Evolutionary conservation across 2,888 invertebrate genomes (phyloP).

Genomic region (Heteromyza rotundicornis): DNA sequence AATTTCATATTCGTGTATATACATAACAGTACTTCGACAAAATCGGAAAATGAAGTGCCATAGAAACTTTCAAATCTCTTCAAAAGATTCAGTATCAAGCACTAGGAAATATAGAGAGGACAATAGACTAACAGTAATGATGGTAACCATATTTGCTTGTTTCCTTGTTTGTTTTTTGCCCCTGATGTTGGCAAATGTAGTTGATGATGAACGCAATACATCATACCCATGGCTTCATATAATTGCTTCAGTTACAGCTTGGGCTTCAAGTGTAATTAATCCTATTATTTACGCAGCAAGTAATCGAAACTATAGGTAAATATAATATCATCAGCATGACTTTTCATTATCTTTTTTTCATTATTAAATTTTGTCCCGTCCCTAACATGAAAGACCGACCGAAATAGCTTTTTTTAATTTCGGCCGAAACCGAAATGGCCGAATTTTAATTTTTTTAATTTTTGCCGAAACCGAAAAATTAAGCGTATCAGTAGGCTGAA

Average conservation of each 20-base stretch:
- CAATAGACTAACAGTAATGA: slow-evolving; percentile 79
- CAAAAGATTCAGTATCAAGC: slow-evolving; percentile 42
- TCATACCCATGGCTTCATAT: slow-evolving; percentile 79
- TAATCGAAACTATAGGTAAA: slow-evolving; percentile 77
- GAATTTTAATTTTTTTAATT: too few species aligned
- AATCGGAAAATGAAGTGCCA: slow-evolving; percentile 76
- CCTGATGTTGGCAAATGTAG: slow-evolving; percentile 85
- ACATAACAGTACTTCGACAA: slow-evolving; percentile 77
- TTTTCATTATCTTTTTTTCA: too few species aligned
- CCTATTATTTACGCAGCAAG: slow-evolving; percentile 90
- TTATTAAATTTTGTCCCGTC: too few species aligned
- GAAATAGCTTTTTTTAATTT: too few species aligned
- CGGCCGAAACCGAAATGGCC: too few species aligned
- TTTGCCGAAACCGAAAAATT: too few species aligned
- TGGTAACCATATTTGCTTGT: slow-evolving; percentile 86
- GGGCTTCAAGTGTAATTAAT: slow-evolving; percentile 90
- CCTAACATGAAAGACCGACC: too few species aligned
- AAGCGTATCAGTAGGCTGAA: too few species aligned
- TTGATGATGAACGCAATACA: slow-evolving; percentile 74
- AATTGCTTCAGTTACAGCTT: slow-evolving; percentile 83
- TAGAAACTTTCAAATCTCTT: slow-evolving; percentile 56
- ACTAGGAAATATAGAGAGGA: slow-evolving; percentile 70
- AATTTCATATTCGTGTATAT: slow-evolving; percentile 85
- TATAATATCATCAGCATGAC: too few species aligned
- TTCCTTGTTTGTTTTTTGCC: slow-evolving; percentile 88